phyloP scores from a whole-genome alignment of 2,797 vertebrate species.

The Scarus forsteni region DNA sequence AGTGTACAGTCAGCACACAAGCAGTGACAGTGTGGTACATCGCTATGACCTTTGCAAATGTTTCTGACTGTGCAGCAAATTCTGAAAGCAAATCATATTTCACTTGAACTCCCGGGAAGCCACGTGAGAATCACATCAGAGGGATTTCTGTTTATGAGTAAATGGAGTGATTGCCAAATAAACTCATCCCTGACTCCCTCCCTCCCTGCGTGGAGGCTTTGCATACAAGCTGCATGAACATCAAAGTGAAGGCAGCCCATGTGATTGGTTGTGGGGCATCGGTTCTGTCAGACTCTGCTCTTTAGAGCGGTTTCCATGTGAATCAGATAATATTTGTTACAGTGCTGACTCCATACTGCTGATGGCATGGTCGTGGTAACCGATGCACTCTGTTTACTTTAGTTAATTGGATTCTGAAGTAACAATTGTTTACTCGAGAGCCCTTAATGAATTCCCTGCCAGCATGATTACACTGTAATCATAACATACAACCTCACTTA shows the following conservation, averaged over 20 bases:
- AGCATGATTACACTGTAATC: conserved; percentile 54
- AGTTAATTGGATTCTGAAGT: conserved; percentile 75
- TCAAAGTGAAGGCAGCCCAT: conserved; percentile 57
- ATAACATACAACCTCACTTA: conserved; percentile 39
- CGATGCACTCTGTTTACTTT: conserved; percentile 61
- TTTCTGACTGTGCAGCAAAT: conserved; percentile 16
- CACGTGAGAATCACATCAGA: conserved; percentile 35
- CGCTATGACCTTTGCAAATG: conserved; percentile 31
- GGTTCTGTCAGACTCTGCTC: conserved; percentile 56
- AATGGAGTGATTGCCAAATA: conserved; percentile 58
- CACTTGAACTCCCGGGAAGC: conserved; percentile 21
- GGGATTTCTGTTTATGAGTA: conserved; percentile 44
- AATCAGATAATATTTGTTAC: conserved; percentile 49
- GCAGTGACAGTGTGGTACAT: neutral
- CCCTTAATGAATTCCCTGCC: conserved; percentile 50
- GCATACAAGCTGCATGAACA: conserved; percentile 41
- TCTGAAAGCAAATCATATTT: conserved; percentile 38
- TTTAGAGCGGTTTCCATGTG: conserved; percentile 56
- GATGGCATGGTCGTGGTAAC: conserved; percentile 52
- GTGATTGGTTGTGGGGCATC: conserved; percentile 43
- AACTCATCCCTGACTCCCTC: conserved; percentile 45
- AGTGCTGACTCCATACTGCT: conserved; percentile 30
- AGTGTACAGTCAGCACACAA: neutral
- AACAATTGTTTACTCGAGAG: conserved; percentile 67
- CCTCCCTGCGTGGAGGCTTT: conserved; percentile 29